Conservation (phyloP, 2,888 invertebrate genomes). For the Eucera pruinosa region DNA sequence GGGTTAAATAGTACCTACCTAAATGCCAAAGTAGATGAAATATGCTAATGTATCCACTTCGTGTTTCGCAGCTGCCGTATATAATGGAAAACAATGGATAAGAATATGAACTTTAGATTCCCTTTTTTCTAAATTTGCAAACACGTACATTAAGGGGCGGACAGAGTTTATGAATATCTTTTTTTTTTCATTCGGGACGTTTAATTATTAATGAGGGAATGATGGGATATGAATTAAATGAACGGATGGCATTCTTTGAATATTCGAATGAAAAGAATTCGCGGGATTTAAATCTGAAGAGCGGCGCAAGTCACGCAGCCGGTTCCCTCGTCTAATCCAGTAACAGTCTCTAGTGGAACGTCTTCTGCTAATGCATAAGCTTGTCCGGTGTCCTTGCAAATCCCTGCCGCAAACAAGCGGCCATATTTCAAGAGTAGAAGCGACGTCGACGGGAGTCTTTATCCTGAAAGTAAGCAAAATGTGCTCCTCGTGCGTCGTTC, state of each 20-base stretch:
- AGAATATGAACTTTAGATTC: no score
- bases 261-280: conserved; percentile 3
- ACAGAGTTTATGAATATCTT: no score
- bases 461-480: conserved; percentile 13
- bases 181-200: no score
- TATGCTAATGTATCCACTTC: no score
- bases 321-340: conserved; percentile 11
- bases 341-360: conserved; percentile 3
- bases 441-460: conserved; percentile 10
- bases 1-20: no score
- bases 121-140: no score
- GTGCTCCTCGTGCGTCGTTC: background rate
- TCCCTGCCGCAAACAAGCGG: conserved; percentile 19
- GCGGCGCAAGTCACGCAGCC: conserved; percentile 1
- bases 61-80: no score
- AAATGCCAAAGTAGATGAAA: no score
- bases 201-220: no score
- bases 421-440: conserved; percentile 7
- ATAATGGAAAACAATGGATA: no score
- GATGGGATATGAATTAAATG: no score
- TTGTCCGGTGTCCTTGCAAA: conserved; percentile 13
- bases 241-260: background rate
- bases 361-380: conserved; percentile 12
- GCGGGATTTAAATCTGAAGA: conserved; percentile 12
- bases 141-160: no score